These are phyloP conservation scores for Chaenogobius annularis DNA, from an alignment of 2,113 vertebrate species.

Conservation along the genomic window DNA sequence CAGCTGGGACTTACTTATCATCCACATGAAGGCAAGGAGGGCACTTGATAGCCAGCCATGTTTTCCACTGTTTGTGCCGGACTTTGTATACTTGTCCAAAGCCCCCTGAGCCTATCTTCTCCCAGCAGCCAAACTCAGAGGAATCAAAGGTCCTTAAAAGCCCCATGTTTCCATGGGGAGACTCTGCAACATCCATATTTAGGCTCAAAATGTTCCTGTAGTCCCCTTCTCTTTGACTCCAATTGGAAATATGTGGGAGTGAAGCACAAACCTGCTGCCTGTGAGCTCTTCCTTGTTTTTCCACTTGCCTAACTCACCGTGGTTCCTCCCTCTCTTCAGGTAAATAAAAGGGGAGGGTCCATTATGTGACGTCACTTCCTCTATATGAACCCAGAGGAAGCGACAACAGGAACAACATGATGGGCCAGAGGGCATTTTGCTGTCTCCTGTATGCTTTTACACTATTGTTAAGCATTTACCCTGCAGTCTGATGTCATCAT, in stretches of 20 bases:
- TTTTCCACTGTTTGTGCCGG: conserved; percentile 95
- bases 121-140: conserved; percentile 89
- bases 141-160: conserved; percentile 89
- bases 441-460: conserved; percentile 7
- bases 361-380: conserved; percentile 78
- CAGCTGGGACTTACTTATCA: conserved; percentile 85
- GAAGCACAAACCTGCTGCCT: conserved; percentile 50
- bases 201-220: conserved; percentile 39
- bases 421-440: not conserved
- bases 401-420: conserved; percentile 19
- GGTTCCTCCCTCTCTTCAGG: conserved; percentile 79
- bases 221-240: conserved; percentile 35
- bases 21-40: conserved; percentile 94
- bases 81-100: conserved; percentile 98
- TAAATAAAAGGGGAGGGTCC: conserved; percentile 70
- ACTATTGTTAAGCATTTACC: conserved; percentile 3
- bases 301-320: conserved; percentile 45
- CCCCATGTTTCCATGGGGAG: conserved; percentile 86
- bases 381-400: conserved; percentile 34
- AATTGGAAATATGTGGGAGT: conserved; percentile 42
- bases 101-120: conserved; percentile 95
- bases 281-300: conserved; percentile 75
- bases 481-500: conserved; percentile 15
- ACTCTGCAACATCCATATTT: conserved; percentile 83
- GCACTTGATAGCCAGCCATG: conserved; percentile 96